phyloP scores from a whole-genome alignment of 1,140 invertebrate genomes.

The Drosophila aff. region DNA sequence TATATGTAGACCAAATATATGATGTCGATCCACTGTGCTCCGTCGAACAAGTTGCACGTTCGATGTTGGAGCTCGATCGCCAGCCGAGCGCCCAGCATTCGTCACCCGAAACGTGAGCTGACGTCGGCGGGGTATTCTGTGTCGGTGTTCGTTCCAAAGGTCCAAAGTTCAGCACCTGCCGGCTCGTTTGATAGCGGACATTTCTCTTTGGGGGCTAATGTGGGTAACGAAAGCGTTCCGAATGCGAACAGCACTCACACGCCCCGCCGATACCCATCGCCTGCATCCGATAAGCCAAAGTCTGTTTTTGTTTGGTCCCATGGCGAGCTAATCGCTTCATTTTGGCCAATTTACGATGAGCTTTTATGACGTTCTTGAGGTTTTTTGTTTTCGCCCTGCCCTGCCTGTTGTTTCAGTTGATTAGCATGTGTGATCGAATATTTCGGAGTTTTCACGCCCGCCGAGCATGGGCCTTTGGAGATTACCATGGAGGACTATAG shows the following conservation, averaged over 20 bases:
- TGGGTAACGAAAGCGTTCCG: slow-evolving; percentile 19
- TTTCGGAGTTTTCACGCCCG: slow-evolving; percentile 57
- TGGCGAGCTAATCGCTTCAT: slow-evolving; percentile 11
- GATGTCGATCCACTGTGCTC: neutral
- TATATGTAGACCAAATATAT: neutral
- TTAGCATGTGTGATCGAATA: slow-evolving; percentile 46
- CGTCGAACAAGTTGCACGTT: slow-evolving; percentile 3
- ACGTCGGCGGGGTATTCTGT: slow-evolving; percentile 33
- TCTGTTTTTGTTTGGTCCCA: slow-evolving; percentile 12
- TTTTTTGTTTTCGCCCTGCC: slow-evolving; percentile 23
- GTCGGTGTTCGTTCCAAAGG: slow-evolving; percentile 22
- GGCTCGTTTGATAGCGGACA: slow-evolving; percentile 35
- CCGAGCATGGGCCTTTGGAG: slow-evolving; percentile 40
- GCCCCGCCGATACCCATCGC: slow-evolving; percentile 5
- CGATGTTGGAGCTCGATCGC: slow-evolving; percentile 12
- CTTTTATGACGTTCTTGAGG: slow-evolving; percentile 42
- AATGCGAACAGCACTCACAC: slow-evolving; percentile 5
- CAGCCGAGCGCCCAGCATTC: slow-evolving; percentile 22
- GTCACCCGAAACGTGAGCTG: slow-evolving; percentile 40
- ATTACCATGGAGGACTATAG: slow-evolving; percentile 27
- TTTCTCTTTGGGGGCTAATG: slow-evolving; percentile 23
- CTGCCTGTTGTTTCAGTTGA: slow-evolving; percentile 44
- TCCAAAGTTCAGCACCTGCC: slow-evolving; percentile 35
- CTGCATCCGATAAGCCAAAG: slow-evolving; percentile 22
- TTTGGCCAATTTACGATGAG: slow-evolving; percentile 30